A percentile compares a stretch with the other conserved stretches of the same genome.
These are phyloP conservation scores for Eupithecia subfuscata DNA, from an alignment of 2,888 invertebrate genomes.

Conservation along the genomic window DNA sequence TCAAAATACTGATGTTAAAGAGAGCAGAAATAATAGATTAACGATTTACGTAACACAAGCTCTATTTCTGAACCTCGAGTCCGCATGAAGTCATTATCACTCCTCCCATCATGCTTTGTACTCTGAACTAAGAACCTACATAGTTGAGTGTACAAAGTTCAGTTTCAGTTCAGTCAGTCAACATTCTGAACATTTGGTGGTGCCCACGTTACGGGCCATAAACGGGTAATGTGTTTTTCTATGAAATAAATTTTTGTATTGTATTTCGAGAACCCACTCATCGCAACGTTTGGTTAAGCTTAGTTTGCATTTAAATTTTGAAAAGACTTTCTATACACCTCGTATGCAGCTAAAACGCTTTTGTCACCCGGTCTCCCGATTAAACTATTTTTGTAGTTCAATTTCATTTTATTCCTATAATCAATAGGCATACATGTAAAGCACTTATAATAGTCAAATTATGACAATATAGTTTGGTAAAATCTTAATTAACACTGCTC, in stretches of 20 bases:
- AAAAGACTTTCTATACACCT: neutral
- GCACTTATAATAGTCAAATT: neutral
- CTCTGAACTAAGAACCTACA: neutral
- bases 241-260: no score
- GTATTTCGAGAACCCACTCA: neutral
- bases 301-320: neutral
- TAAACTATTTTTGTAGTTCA: neutral
- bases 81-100: conserved; percentile 47
- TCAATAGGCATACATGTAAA: no score
- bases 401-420: no score
- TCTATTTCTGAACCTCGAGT: conserved; percentile 60
- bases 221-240: no score
- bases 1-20: neutral
- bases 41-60: conserved; percentile 49
- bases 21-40: neutral
- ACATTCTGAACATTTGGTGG: neutral
- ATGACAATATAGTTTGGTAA: neutral
- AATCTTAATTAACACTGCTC: neutral
- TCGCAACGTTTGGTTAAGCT: neutral
- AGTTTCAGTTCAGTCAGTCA: neutral
- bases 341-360: neutral
- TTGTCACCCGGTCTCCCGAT: neutral
- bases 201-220: no score
- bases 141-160: no score
- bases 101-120: neutral